Percentiles rank a stretch among this genome's conserved stretches.
Evolutionary conservation across 2,888 invertebrate genomes (phyloP).

Genomic region (Morinoia aosen): DNA sequence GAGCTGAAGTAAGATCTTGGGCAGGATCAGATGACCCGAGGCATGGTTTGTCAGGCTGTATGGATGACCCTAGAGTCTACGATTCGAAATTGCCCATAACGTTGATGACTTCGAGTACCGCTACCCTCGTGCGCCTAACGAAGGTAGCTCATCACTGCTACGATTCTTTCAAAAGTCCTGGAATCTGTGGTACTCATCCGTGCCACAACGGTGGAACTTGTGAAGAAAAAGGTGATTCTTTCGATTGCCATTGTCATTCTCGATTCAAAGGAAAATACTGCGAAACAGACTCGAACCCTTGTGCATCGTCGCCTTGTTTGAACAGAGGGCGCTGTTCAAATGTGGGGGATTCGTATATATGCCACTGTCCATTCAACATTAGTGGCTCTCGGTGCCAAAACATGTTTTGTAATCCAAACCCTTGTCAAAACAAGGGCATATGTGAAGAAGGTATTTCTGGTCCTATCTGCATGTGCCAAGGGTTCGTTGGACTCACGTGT

Average conservation of each 20-base stretch:
- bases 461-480: constrained; percentile 86
- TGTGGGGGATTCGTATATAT: constrained; percentile 78
- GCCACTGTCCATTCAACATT: constrained; percentile 79
- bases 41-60: constrained; percentile 89
- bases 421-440: constrained; percentile 87
- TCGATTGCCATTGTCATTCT: constrained; percentile 84
- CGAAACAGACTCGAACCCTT: constrained; percentile 89
- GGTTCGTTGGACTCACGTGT: constrained; percentile 85
- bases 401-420: constrained; percentile 82
- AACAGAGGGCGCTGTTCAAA: constrained; percentile 78
- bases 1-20: constrained; percentile 79
- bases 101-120: constrained; percentile 77
- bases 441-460: constrained; percentile 90
- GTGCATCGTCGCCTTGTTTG: constrained; percentile 88
- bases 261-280: constrained; percentile 86
- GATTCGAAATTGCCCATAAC: constrained; percentile 84
- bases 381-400: constrained; percentile 81
- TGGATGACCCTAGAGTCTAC: constrained; percentile 87
- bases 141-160: constrained; percentile 71
- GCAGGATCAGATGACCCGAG: constrained; percentile 65
- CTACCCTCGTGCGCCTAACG: constrained; percentile 63
- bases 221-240: constrained; percentile 79
- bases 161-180: constrained; percentile 75
- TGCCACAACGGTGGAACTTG: constrained; percentile 84
- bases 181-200: constrained; percentile 83